Evolutionary conservation across 2,797 vertebrate species (phyloP), one percentile per base, ranked within the genome.

Genomic region (Leucoraja ocellata): DNA sequence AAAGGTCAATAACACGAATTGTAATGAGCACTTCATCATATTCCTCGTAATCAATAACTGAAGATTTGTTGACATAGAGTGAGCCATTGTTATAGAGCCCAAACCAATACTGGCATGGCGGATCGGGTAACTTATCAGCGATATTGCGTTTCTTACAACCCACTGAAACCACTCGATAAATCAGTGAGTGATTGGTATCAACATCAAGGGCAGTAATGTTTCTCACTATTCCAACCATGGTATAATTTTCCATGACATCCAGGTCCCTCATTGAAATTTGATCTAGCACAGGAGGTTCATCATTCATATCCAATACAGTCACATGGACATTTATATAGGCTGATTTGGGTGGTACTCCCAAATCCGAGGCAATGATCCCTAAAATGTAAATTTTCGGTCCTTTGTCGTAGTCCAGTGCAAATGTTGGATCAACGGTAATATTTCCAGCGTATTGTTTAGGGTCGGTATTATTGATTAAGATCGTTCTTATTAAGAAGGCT

Each of bases 231-330:
- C 58, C 95, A 0, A 11, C 84, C 71, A 93, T 80, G 0, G 94
- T 96, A 90, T 95, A 95, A 10, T 99, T 98, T 95, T 99, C 99
- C 0, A 94, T 93, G 80, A 98, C 96, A 0, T 0, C 1, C 74
- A 97, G 0, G 0, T 94, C 93, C 3, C 1, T 65, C 21, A 95
- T 95, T 0, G 71, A 93, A 14, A 4, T 14, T 0, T 93, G n/a
- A 0, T 13, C 54, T 94, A 99, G 95, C 68, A 71, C 94, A 0
- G 99, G 99, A 0, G 97, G 94, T 91, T 98, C 97, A 0, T 99
- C 98, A 0, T 99, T 99, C 93, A 99, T 94, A 0, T 99, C 98
- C 54, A 97, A 1, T 94, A 99, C 96, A 0, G 93, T n/a, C 91
- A 99, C 96, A 0, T 18, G 16, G 93, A 98, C 97, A 0, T 0